Evolutionary conservation across 2,797 vertebrate genomes (phyloP).

Genomic region (Lemur catta): DNA sequence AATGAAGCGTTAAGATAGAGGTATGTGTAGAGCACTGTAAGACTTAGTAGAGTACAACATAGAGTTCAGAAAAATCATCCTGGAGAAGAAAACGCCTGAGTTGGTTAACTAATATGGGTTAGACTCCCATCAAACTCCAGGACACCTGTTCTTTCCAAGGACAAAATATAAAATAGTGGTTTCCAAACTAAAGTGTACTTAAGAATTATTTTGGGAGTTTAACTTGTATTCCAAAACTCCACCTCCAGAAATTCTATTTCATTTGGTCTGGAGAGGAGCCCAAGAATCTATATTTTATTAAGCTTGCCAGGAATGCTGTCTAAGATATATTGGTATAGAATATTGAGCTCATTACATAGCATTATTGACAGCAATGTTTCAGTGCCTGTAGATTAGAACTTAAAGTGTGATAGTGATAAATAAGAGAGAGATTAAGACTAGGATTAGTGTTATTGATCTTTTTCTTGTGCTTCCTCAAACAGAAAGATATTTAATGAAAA

Average conservation of each 20-base stretch:
- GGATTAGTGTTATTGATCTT: neutral
- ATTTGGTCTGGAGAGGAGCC: neutral
- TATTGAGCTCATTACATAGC: neutral
- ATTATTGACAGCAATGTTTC: neutral
- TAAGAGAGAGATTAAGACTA: neutral
- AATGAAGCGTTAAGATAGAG: neutral
- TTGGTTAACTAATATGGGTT: neutral
- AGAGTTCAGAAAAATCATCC: neutral
- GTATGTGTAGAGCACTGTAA: neutral
- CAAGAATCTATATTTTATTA: conserved; percentile 12
- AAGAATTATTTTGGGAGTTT: neutral
- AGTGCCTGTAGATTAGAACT: neutral
- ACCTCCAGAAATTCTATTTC: neutral
- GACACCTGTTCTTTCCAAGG: neutral
- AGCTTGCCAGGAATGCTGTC: neutral
- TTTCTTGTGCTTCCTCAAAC: neutral
- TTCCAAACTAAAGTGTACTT: neutral
- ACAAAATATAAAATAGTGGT: neutral
- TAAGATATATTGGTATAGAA: neutral
- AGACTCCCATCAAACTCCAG: neutral
- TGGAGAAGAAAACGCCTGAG: neutral
- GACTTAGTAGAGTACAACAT: neutral
- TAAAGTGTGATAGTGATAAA: neutral
- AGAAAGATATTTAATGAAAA: neutral
- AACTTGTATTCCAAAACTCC: neutral